These are phyloP conservation scores for Penaeus vannamei DNA, from an alignment of 1,140 invertebrate genomes.

Conservation along the genomic window DNA sequence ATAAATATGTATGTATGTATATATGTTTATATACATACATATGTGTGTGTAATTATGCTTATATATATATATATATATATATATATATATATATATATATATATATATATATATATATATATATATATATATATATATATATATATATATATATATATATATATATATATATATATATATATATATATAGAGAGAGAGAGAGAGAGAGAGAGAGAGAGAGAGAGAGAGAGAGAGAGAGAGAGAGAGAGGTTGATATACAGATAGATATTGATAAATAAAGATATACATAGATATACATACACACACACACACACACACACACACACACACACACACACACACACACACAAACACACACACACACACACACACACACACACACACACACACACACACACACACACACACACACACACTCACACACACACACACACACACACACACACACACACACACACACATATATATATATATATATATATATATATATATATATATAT, in stretches of 20 bases:
- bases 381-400: not conserved
- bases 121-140: no score
- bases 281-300: slow-evolving; percentile 21
- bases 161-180: no score
- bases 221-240: no score
- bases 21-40: no score
- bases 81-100: no score
- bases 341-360: not conserved
- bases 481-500: slow-evolving; percentile 31
- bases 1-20: no score
- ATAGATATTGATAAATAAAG: slow-evolving; percentile 39
- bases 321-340: not conserved
- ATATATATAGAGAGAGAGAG: no score
- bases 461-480: slow-evolving; percentile 38
- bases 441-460: slow-evolving; percentile 27
- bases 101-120: no score
- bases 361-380: slow-evolving; percentile 12
- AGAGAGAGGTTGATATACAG: slow-evolving; percentile 40
- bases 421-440: not conserved
- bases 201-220: no score
- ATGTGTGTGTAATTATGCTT: no score
- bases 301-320: slow-evolving; percentile 35
- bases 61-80: no score
- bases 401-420: not conserved
- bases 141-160: no score